phyloP scores from a whole-genome alignment of 2,113 vertebrate species.

The Rattus norvegicus region DNA sequence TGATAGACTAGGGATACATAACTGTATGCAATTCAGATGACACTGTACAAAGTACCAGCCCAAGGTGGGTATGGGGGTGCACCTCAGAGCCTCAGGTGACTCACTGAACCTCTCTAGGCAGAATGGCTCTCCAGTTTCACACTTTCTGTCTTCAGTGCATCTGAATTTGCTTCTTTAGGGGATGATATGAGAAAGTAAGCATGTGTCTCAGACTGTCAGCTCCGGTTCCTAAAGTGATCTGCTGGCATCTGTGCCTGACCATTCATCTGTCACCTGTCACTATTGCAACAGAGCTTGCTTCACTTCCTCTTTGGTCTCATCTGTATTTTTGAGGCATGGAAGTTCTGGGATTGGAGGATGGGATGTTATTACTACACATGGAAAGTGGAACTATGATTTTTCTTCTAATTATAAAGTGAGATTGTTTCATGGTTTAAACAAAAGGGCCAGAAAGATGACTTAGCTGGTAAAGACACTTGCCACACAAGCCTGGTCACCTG shows the following conservation, averaged over 20 bases:
- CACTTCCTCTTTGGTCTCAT: conserved; percentile 4
- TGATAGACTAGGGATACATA: neutral
- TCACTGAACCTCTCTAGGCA: conserved; percentile 18
- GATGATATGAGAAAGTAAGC: conserved; percentile 24
- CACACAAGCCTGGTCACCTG: neutral
- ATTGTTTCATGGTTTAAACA: neutral
- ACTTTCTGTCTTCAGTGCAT: neutral
- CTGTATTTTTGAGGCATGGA: neutral
- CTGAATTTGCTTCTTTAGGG: conserved; percentile 1
- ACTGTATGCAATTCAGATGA: conserved; percentile 30
- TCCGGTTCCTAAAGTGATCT: conserved; percentile 33
- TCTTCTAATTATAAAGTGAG: neutral
- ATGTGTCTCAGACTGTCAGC: neutral
- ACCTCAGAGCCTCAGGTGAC: neutral
- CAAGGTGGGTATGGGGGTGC: too few relatives aligned
- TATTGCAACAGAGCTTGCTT: neutral
- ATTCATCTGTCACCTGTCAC: neutral
- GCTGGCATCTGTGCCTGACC: neutral
- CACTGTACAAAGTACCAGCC: neutral
- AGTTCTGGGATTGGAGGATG: neutral
- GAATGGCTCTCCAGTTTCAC: conserved; percentile 18
- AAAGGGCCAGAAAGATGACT: neutral
- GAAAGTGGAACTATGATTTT: neutral
- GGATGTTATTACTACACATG: neutral
- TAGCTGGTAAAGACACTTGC: neutral